Percentiles rank a stretch among this genome's conserved stretches.
phyloP scores from a whole-genome alignment of 2,113 vertebrate genomes.

The Passer montanus region DNA sequence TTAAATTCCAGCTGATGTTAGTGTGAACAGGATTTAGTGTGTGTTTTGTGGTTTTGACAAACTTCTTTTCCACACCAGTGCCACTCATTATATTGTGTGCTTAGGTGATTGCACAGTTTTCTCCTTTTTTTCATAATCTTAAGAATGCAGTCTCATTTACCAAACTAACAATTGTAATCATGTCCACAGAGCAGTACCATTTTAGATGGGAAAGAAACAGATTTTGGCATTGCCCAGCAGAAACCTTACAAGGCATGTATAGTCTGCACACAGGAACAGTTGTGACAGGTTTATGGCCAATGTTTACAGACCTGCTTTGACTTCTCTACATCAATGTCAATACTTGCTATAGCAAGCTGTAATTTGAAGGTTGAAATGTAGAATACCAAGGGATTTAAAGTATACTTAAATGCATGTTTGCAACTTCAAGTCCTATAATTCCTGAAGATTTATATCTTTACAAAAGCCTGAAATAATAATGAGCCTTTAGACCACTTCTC shows the following conservation, averaged over 20 bases:
- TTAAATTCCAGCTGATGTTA: too few species aligned
- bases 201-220: neutral
- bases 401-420: neutral
- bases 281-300: neutral
- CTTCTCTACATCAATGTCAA: neutral
- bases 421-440: neutral
- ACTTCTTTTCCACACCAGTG: too few species aligned
- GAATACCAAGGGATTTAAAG: neutral
- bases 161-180: neutral
- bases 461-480: neutral
- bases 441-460: neutral
- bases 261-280: neutral
- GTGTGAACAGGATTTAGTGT: too few species aligned
- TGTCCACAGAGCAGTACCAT: neutral
- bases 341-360: neutral
- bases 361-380: neutral
- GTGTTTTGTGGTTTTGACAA: too few species aligned
- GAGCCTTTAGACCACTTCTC: neutral
- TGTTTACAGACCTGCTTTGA: constrained; percentile 13
- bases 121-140: neutral
- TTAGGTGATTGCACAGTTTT: too few species aligned
- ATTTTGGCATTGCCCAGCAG: neutral
- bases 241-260: neutral
- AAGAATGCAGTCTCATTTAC: neutral
- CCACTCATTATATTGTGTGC: too few species aligned